Evolutionary conservation across 2,113 vertebrate genomes (phyloP), one percentile per base, ranked within the genome.

Genomic region (Pholis gunnellus): DNA sequence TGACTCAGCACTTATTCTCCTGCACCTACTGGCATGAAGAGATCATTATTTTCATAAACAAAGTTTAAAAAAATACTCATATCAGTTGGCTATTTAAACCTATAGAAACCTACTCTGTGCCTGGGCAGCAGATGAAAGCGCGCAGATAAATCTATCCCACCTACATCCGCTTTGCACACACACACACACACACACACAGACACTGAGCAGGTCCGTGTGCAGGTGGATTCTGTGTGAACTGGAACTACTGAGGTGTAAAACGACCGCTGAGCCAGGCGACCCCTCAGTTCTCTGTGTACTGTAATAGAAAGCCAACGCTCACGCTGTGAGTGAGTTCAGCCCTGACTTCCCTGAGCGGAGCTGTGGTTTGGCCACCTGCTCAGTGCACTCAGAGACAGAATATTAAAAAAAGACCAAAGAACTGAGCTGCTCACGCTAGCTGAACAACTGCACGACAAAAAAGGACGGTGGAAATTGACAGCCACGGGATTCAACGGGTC

Each of bases 361-460:
- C 67, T 89, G 87, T 0, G 83, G 68, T 89, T 81, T 64, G 72
- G 34, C 77, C 88, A 87, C 81, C 89, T 90, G 87, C 82, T 89
- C 56, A 0, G 4, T 69, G 75, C 67, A 48, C 82, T 87, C 78
- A 81, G 42, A 80, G 71, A n/a, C 81, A 50, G 40, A 83, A 78
- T 31, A 71, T 77, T 78, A 74, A 78, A 85, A 89, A 84, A 82
- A 80, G 38, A 69, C 76, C 67, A 79, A 79, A 85, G 81, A 79
- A 56, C 18, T 52, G 77, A 86, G 83, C 52, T 59, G 20, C 70
- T 77, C 81, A 72, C 2, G 14, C 74, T 14, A 8, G 29, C 77
- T 1, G 46, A 83, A 75, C 79, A 78, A 75, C 69, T 79, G 85
- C 63, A 57, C 72, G 61, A 59, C 56, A 5, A 34, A 72, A 50